These are phyloP conservation scores for Idaea straminata DNA, from an alignment of 2,888 invertebrate species.

Conservation along the genomic window DNA sequence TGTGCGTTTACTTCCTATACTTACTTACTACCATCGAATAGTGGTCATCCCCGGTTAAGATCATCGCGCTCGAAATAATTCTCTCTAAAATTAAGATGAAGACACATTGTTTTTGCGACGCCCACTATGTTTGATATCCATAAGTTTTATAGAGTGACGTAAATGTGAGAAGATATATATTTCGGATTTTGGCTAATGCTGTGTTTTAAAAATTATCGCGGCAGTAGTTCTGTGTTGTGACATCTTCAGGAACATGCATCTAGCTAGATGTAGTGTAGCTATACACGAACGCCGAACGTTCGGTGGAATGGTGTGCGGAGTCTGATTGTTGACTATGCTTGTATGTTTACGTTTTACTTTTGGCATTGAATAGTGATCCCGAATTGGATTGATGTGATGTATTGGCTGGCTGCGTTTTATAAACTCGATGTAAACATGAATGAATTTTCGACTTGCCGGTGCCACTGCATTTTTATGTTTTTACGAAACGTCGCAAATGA, in stretches of 20 bases:
- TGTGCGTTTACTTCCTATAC: slow-evolving; percentile 55
- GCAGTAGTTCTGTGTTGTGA: slow-evolving; percentile 35
- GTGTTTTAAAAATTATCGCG: slow-evolving; percentile 43
- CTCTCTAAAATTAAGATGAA: slow-evolving; percentile 20
- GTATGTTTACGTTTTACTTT: slow-evolving; percentile 70
- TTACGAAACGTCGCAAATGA: slow-evolving; percentile 20
- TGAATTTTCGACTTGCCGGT: slow-evolving; percentile 37
- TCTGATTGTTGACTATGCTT: slow-evolving; percentile 58
- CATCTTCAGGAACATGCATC: slow-evolving; percentile 48
- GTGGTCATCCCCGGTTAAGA: neutral
- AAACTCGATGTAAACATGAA: slow-evolving; percentile 53
- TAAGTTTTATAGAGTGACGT: slow-evolving; percentile 41
- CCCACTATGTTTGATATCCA: slow-evolving; percentile 37
- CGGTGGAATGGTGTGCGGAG: slow-evolving; percentile 44
- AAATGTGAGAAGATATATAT: slow-evolving; percentile 34
- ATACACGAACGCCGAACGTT: slow-evolving; percentile 31
- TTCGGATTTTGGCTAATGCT: slow-evolving; percentile 46
- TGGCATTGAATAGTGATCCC: slow-evolving; percentile 69
- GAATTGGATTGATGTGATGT: slow-evolving; percentile 64
- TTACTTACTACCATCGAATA: slow-evolving; percentile 5
- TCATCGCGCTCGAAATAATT: slow-evolving; percentile 7
- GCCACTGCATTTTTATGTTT: slow-evolving; percentile 26
- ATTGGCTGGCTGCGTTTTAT: slow-evolving; percentile 54
- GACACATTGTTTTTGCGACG: slow-evolving; percentile 30
- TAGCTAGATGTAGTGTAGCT: slow-evolving; percentile 26